phyloP scores from a whole-genome alignment of 2,113 vertebrate genomes.

The pig (Sus scrofa) region T2T-Sscrofa CM000828.6:30122001-30122500 shows the following conservation, averaged over 20 bases:
- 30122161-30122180: background rate
- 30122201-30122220: background rate
- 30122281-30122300: background rate
- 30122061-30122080: background rate
- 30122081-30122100: background rate
- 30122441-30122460: background rate
- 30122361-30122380: background rate
- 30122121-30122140: background rate
- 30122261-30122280: background rate
- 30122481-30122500: background rate
- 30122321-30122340: background rate
- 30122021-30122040: background rate
- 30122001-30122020: too few species aligned
- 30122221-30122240: background rate
- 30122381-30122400: background rate
- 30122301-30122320: background rate
- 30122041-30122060: background rate
- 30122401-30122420: background rate
- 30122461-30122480: too few species aligned
- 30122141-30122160: fast-evolving
- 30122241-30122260: background rate
- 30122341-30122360: background rate
- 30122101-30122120: background rate
- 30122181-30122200: background rate
- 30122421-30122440: background rate